These are phyloP conservation scores for Triops longicaudatus DNA, from an alignment of 1,140 invertebrate genomes.

Conservation along the genomic window DNA sequence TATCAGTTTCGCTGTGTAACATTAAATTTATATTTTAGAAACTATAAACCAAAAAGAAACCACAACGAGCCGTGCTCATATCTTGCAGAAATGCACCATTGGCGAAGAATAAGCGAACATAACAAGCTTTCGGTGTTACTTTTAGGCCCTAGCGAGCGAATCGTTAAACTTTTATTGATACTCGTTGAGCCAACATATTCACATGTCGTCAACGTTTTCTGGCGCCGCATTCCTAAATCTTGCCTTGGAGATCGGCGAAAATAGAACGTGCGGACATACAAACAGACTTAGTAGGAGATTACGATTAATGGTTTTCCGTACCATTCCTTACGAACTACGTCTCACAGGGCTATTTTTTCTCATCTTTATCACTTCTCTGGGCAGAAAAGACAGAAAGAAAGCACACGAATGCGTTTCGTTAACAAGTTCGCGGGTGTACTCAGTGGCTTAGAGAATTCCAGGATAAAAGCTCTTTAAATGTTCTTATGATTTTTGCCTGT, in stretches of 20 bases:
- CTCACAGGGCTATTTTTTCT: neutral
- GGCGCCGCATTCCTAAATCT: neutral
- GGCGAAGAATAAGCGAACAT: no score
- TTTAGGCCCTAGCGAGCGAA: no score
- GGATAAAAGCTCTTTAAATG: neutral
- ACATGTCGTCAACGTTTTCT: neutral
- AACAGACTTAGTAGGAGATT: constrained; percentile 8
- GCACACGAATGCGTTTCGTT: neutral
- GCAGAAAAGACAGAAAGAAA: neutral
- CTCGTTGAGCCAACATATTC: neutral
- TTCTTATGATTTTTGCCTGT: no score
- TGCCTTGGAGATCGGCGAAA: neutral
- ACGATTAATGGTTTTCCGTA: neutral
- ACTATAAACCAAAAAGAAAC: no score
- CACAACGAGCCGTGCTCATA: no score
- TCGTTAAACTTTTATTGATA: neutral
- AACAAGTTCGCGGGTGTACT: neutral
- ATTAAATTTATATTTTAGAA: no score
- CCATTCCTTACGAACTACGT: neutral
- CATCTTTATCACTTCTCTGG: neutral
- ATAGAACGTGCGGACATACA: neutral
- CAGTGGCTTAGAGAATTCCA: neutral
- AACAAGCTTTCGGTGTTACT: no score
- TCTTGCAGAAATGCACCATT: no score
- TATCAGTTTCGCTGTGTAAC: no score